phyloP scores from a whole-genome alignment of 1,140 invertebrate genomes.

The Xylocopa sonorina region DNA sequence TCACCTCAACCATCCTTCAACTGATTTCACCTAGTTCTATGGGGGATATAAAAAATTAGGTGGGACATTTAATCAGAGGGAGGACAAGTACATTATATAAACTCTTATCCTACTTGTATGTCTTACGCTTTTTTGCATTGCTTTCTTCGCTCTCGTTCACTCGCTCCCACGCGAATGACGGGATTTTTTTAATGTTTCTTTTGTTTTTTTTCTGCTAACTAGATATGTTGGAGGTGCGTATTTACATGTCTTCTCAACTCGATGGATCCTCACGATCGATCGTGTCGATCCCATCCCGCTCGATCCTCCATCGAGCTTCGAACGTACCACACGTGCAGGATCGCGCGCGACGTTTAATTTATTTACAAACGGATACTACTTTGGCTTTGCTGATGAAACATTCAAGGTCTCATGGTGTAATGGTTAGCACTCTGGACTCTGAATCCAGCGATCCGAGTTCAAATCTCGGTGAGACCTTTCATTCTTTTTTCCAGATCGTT shows the following conservation, averaged over 20 bases:
- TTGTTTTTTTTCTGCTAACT: not conserved
- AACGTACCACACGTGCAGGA: not conserved
- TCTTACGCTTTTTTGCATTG: not conserved
- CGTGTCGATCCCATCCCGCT: not conserved
- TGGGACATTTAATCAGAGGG: too few relatives aligned
- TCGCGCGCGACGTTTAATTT: not conserved
- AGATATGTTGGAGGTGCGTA: constrained; percentile 19
- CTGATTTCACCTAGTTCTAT: too few relatives aligned
- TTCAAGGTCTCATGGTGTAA: constrained; percentile 76
- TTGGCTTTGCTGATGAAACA: not conserved
- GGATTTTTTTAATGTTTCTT: constrained; percentile 18
- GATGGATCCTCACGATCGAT: not conserved
- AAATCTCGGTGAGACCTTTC: constrained; percentile 83
- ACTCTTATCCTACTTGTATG: not conserved
- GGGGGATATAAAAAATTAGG: too few relatives aligned
- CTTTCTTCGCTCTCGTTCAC: not conserved
- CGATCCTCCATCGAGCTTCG: not conserved
- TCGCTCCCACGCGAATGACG: not conserved
- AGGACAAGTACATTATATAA: not conserved
- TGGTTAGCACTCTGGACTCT: constrained; percentile 88
- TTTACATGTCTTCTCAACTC: constrained; percentile 2
- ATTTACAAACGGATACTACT: constrained; percentile 2
- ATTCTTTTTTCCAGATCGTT: not conserved
- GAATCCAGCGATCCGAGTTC: constrained; percentile 88
- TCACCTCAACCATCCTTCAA: too few relatives aligned